Evolutionary conservation across 2,797 vertebrate species (phyloP), one percentile per base, ranked within the genome.

Genomic region (Mus minutoides): DNA sequence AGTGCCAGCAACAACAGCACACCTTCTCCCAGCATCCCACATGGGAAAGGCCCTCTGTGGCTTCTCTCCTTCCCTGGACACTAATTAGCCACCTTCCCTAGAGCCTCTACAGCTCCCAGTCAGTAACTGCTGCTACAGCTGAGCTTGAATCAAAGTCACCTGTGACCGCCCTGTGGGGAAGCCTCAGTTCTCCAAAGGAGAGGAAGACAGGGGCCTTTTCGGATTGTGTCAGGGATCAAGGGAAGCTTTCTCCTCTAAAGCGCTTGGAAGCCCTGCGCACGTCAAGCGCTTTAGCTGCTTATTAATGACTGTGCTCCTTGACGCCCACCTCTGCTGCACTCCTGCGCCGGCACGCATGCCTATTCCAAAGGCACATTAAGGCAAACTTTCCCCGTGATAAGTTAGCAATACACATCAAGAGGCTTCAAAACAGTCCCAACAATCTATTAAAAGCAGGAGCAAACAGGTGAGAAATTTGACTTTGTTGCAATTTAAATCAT

Each of bases 401-500:
- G 40, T 80, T 58, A 87, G 77, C 92, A 88, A 84, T 49, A 77
- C 17, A 75, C 43, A 92, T 73, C 85, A 95, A 95, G 40, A 95
- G 82, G 77, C 94, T 91, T 76, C 87, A 93, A 94, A 95, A 88
- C 84, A 73, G 83, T 76, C 88, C 88, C 69, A 79, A 88, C 54
- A 76, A 92, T 64, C 80, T 91, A 92, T 92, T 92, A 94, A 97
- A 95, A 97, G 90, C 67, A 19, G 16, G 67, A 62, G 82, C 88
- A 37, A 71, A 94, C 94, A 96, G 87, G 88, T 92, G 93, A 97
- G 90, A 92, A 75, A 87, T 86, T 88, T 90, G 92, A 94, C 96
- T 90, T 87, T 56, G 90, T 83, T 96, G 91, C 92, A 29, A 84
- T 79, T 94, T 84, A 94, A 97, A 92, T 71, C 22, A 71, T 86